Evolutionary conservation across 2,888 invertebrate species (phyloP).

Genomic region (Sicus ferrugineus): DNA sequence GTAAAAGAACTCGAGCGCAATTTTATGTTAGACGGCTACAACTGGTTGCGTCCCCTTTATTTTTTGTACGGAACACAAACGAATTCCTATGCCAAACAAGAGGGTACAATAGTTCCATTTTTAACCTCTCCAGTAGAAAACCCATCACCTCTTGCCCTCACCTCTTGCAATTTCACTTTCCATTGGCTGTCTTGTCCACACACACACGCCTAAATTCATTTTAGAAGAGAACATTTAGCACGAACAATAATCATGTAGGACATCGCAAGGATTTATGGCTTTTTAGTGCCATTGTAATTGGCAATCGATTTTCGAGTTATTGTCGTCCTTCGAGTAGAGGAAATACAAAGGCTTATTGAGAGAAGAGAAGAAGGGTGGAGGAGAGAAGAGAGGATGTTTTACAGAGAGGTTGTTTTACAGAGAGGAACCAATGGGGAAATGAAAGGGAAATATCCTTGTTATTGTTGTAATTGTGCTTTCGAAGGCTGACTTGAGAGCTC

Average conservation of each 20-base stretch:
- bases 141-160: too few species aligned
- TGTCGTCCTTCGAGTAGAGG: constrained; percentile 28
- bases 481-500: constrained; percentile 3
- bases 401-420: too few species aligned
- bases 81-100: too few species aligned
- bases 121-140: too few species aligned
- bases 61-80: too few species aligned
- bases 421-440: background rate
- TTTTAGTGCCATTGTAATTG: constrained; percentile 50
- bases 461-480: background rate
- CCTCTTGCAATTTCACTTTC: too few species aligned
- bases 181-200: background rate
- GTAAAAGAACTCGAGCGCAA: too few species aligned
- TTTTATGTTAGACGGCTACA: too few species aligned
- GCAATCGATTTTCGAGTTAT: constrained; percentile 49
- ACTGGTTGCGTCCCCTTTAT: too few species aligned
- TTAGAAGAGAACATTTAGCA: constrained; percentile 46
- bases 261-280: constrained; percentile 48
- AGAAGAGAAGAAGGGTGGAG: background rate
- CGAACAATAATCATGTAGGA: constrained; percentile 45
- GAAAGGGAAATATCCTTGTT: background rate
- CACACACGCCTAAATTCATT: constrained; percentile 38
- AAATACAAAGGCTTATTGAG: background rate
- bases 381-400: background rate
- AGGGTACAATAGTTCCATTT: too few species aligned